A percentile compares a stretch with the other conserved stretches of the same genome.
These are phyloP conservation scores for Hemicordylus capensis DNA, from an alignment of 2,113 vertebrate species.

Conservation along the genomic window DNA sequence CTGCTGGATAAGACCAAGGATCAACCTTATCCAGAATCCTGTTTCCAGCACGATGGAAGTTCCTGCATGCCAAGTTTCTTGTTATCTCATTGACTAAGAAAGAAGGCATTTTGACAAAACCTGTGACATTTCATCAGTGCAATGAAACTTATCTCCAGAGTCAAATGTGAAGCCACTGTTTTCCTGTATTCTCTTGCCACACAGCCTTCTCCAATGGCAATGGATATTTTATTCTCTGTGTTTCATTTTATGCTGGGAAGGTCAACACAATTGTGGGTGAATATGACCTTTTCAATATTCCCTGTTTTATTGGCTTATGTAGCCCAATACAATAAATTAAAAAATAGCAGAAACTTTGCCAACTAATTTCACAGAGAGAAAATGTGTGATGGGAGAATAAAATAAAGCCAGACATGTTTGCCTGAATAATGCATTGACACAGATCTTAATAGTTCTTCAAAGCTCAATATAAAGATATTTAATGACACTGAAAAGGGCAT, in stretches of 20 bases:
- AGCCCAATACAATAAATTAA: conserved; percentile 15
- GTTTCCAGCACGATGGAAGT: background rate
- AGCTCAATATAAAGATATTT: background rate
- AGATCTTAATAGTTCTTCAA: conserved; percentile 16
- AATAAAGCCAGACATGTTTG: conserved; percentile 5
- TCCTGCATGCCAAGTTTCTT: background rate
- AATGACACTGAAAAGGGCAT: conserved; percentile 10
- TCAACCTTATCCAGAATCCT: background rate
- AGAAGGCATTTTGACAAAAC: background rate
- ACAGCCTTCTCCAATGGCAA: conserved; percentile 8
- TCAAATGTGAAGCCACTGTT: conserved; percentile 20
- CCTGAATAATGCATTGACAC: conserved; percentile 29
- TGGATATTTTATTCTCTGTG: conserved; percentile 19
- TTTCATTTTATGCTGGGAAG: conserved; percentile 36
- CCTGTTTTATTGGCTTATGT: conserved; percentile 41
- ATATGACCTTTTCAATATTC: conserved; percentile 44
- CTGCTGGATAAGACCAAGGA: too few relatives aligned
- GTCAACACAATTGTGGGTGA: conserved; percentile 43
- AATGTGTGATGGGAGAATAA: conserved; percentile 15
- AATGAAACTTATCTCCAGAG: background rate
- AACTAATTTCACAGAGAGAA: background rate
- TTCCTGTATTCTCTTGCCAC: background rate
- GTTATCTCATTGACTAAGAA: background rate
- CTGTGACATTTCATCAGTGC: background rate
- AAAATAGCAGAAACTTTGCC: conserved; percentile 24